Conservation (phyloP, 2,797 vertebrate genomes). For the Pyrrhura leucotis region DNA sequence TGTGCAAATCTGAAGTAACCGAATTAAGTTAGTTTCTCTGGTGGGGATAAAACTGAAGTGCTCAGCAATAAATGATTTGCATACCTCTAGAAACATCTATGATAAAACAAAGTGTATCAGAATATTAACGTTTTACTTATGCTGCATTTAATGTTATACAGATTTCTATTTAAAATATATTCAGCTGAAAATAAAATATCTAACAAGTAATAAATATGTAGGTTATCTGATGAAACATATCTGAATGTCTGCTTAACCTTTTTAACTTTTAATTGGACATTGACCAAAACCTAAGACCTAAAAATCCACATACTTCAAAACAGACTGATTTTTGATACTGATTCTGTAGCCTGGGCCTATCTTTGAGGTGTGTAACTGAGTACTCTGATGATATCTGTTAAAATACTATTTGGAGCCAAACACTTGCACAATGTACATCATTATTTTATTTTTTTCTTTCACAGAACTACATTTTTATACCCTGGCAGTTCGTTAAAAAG, state of each 20-base stretch:
- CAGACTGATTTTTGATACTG: background rate
- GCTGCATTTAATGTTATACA: background rate
- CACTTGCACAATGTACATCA: background rate
- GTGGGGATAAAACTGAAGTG: background rate
- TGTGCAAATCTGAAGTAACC: background rate
- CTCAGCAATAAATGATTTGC: background rate
- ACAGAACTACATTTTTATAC: background rate
- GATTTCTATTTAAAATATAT: background rate
- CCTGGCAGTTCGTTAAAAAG: background rate
- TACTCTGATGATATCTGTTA: background rate
- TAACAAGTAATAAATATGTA: background rate
- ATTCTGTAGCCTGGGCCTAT: background rate
- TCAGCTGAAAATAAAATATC: background rate
- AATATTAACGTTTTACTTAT: background rate
- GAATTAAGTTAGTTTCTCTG: background rate
- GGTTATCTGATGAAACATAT: background rate
- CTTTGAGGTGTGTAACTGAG: background rate
- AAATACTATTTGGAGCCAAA: conserved; percentile 14
- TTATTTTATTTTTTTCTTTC: background rate
- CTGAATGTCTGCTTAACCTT: background rate
- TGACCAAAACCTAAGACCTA: background rate
- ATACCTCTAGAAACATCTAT: background rate
- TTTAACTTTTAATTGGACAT: background rate
- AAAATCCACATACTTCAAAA: background rate
- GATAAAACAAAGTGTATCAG: background rate